Evolutionary conservation across 2,888 invertebrate genomes (phyloP).

Genomic region (Torymus auratus): DNA sequence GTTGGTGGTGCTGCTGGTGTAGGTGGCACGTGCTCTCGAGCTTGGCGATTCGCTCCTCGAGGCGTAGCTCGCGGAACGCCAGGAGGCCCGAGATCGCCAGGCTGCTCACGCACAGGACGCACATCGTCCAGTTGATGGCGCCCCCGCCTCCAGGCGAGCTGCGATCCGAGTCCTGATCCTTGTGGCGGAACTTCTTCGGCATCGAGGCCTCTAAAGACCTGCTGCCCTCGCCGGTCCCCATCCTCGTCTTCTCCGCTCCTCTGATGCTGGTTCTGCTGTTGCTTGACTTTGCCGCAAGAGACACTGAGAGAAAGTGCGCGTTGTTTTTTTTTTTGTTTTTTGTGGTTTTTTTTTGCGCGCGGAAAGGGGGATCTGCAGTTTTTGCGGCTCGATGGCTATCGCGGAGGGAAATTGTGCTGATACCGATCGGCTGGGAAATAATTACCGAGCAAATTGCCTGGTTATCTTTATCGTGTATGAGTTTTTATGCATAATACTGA

Average conservation of each 20-base stretch:
- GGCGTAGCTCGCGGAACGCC: slow-evolving; percentile 68
- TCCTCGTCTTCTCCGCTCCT: slow-evolving; percentile 29
- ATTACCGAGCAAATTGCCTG: not conserved
- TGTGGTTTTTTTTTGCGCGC: not conserved
- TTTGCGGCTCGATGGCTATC: too few species aligned
- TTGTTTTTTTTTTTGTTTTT: not conserved
- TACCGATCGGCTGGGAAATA: not conserved
- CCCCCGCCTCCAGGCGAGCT: slow-evolving; percentile 63
- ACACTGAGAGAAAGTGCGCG: slow-evolving; percentile 35
- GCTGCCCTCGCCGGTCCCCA: slow-evolving; percentile 56
- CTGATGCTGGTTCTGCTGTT: slow-evolving; percentile 9
- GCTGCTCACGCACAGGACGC: slow-evolving; percentile 71
- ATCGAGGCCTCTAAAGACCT: slow-evolving; percentile 64
- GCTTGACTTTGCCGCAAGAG: not conserved
- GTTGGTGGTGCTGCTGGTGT: slow-evolving; percentile 57
- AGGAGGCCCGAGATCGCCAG: slow-evolving; percentile 70
- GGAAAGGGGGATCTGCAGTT: too few species aligned
- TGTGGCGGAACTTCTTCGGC: slow-evolving; percentile 67
- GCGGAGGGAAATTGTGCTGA: not conserved
- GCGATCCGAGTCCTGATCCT: slow-evolving; percentile 44
- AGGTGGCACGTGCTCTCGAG: slow-evolving; percentile 65
- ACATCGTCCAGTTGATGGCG: slow-evolving; percentile 70
- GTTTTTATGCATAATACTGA: too few species aligned
- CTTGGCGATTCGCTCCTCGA: slow-evolving; percentile 70
- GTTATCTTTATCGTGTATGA: too few species aligned